Evolutionary conservation across 2,888 invertebrate genomes (phyloP).

Genomic region (Baronia brevicornis): DNA sequence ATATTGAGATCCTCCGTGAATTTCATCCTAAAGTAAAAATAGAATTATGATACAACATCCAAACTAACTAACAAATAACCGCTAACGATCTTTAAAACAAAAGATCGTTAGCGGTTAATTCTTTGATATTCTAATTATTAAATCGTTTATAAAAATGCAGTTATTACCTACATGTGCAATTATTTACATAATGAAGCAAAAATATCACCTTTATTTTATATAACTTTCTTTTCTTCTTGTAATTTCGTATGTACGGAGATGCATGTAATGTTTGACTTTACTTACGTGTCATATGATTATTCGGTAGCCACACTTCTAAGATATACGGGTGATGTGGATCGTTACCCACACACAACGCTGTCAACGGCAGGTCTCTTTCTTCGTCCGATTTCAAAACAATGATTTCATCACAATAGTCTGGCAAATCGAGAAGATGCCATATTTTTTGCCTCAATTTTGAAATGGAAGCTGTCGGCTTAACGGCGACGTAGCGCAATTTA

Average conservation of each 20-base stretch:
- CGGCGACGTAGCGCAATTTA: constrained; percentile 51
- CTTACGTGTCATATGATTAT: constrained; percentile 3
- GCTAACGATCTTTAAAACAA: no score
- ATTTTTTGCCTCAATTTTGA: constrained; percentile 55
- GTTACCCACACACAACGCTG: constrained; percentile 53
- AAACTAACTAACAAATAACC: no score
- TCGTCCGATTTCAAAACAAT: constrained; percentile 46
- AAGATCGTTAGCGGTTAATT: no score
- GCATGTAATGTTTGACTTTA: constrained; percentile 10
- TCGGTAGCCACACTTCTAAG: constrained; percentile 57
- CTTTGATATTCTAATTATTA: no score
- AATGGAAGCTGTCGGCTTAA: constrained; percentile 49
- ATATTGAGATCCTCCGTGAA: no score
- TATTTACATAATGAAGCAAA: no score
- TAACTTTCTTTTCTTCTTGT: no score
- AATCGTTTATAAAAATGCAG: no score
- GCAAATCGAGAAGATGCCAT: constrained; percentile 58
- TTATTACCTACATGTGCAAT: no score
- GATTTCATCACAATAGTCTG: constrained; percentile 62
- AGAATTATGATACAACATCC: no score
- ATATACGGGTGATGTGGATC: constrained; percentile 53
- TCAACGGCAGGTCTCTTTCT: constrained; percentile 46
- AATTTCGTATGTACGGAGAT: constrained; percentile 16
- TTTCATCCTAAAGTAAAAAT: no score
- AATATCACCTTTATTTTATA: no score